These are phyloP conservation scores for Neodiprion fabricii DNA, from an alignment of 1,140 invertebrate species.

Conservation along the genomic window DNA sequence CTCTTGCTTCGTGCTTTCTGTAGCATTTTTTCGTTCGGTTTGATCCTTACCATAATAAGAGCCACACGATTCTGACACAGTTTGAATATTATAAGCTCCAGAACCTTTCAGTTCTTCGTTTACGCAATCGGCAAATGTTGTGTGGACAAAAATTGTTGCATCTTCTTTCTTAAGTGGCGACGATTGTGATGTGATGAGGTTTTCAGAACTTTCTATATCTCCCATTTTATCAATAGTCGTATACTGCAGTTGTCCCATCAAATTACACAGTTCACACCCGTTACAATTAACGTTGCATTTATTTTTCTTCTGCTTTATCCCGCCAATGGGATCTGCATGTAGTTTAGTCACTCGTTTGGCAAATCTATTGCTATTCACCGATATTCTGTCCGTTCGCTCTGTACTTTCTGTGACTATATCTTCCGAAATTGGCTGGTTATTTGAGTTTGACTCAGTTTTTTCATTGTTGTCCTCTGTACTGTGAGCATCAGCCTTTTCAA, in stretches of 20 bases:
- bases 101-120: neutral
- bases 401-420: conserved; percentile 32
- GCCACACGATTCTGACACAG: no score
- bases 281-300: no score
- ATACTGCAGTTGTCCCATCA: no score
- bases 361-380: neutral
- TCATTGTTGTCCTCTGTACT: conserved; percentile 36
- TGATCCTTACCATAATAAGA: no score
- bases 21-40: no score
- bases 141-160: neutral
- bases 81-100: neutral
- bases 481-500: conserved; percentile 39
- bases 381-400: neutral
- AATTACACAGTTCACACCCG: no score
- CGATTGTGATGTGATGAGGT: neutral
- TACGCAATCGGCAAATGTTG: neutral
- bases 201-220: neutral
- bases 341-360: neutral
- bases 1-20: neutral
- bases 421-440: conserved; percentile 24
- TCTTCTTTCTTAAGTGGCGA: neutral
- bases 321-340: neutral
- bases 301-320: neutral
- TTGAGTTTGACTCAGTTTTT: conserved; percentile 13
- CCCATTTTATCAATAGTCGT: no score